Conservation (phyloP, 2,113 vertebrate species). For the Camelus dromedarius region DNA sequence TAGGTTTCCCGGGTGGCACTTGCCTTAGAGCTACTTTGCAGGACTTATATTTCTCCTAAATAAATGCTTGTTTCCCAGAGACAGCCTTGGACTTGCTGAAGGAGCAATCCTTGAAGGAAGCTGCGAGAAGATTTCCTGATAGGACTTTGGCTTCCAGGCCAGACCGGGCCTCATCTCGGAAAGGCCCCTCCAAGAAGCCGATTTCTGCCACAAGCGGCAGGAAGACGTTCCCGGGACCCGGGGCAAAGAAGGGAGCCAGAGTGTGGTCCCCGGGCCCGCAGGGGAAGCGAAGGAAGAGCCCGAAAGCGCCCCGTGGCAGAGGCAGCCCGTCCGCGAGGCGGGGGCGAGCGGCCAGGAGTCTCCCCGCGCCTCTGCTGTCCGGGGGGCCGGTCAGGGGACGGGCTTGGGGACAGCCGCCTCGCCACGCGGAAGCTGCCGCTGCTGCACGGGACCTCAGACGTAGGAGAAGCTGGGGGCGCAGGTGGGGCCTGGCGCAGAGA, state of each 20-base stretch:
- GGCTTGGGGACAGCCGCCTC: too few relatives aligned
- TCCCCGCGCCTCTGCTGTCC: not conserved
- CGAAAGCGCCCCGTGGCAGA: accelerated
- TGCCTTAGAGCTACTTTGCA: not conserved
- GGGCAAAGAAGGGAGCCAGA: slow-evolving; percentile 51
- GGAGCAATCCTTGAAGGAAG: slow-evolving; percentile 41
- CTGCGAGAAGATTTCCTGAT: not conserved
- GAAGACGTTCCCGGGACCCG: not conserved
- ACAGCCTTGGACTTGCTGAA: slow-evolving; percentile 83
- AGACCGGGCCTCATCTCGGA: not conserved
- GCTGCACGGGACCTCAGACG: accelerated
- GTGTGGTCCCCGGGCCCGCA: not conserved
- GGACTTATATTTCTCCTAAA: slow-evolving; percentile 15
- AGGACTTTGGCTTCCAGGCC: not conserved
- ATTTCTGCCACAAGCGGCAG: not conserved
- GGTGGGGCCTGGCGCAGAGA: not conserved
- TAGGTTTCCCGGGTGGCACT: not conserved
- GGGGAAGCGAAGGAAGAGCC: not conserved
- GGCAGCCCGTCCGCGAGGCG: accelerated
- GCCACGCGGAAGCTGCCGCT: accelerated
- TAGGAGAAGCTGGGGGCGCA: not conserved
- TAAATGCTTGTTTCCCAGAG: slow-evolving; percentile 76
- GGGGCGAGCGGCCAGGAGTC: not conserved
- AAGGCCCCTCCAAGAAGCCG: slow-evolving; percentile 26
- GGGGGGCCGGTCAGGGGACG: accelerated